Percentiles rank a stretch among this genome's conserved stretches.
Conservation (phyloP, 2,113 vertebrate species). For the Chionomys nivalis region DNA sequence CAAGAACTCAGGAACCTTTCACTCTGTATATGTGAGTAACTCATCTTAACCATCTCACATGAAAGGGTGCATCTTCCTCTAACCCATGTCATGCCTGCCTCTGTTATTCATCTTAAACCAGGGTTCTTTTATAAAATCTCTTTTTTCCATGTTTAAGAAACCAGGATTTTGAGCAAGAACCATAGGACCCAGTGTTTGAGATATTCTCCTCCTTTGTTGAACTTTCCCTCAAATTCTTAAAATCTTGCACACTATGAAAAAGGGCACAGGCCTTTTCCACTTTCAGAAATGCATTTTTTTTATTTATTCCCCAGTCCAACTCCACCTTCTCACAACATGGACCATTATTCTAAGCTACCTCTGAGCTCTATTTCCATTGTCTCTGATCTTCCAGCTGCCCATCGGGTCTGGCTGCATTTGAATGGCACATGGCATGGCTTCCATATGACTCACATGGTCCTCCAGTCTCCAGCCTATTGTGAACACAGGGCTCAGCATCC, state of each 20-base stretch:
- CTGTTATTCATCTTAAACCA: background rate
- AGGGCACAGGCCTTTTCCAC: background rate
- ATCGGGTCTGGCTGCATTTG: background rate
- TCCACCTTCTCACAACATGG: background rate
- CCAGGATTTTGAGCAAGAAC: background rate
- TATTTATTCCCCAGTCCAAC: background rate
- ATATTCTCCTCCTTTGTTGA: background rate
- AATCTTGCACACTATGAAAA: background rate
- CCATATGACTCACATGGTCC: background rate
- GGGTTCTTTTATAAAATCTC: background rate
- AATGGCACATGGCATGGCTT: background rate
- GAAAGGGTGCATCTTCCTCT: background rate
- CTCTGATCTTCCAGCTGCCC: constrained; percentile 20
- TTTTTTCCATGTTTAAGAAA: background rate
- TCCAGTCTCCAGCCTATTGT: constrained; percentile 19
- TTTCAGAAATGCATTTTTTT: background rate
- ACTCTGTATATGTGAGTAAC: background rate
- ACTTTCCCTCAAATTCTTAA: background rate
- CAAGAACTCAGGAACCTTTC: background rate
- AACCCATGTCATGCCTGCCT: background rate
- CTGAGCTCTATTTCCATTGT: background rate
- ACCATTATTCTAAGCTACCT: background rate
- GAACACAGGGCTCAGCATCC: background rate
- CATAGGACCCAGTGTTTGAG: background rate
- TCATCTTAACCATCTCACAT: background rate